Evolutionary conservation across 2,797 vertebrate species (phyloP), one percentile per base, ranked within the genome.

Genomic region (Lagorchestes hirsutus): DNA sequence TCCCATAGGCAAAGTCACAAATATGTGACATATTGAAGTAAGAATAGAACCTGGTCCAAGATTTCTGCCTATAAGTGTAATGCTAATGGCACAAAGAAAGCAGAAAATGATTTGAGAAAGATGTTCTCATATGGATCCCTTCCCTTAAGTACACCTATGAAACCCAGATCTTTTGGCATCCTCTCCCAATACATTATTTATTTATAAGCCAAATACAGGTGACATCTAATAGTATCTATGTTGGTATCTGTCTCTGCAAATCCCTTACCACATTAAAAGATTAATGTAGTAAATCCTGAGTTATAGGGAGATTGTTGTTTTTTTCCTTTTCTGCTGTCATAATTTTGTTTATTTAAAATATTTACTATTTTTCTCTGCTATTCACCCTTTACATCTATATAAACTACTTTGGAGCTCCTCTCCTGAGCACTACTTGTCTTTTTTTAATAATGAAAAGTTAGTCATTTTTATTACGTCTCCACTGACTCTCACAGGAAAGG

Each of bases 181-280:
- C 40, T 91, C 92, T 96, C 55, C 91, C 90, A 91, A 27, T 34
- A 74, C 50, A 24, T 92, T 96, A 96, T 97, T 97, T 96, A 93
- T 90, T 92, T 40, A 40, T 93, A 93, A 95, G 96, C 91, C 91
- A 96, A 94, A 74, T 74, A 46, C 96, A 95, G 94, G 92, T 0
- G 1, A 95, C 93, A 94, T 95, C 55, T 94, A 62, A 54, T 97
- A 97, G 93, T 97, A 96, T 97, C 96, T 98, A 6, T 95, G 97
- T 92, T 97, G 94, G 96, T 98, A 97, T 98, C 97, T 98, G 97
- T 98, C 98, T 97, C 92, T 96, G 93, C 96, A 98, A 98, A 98
- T 98, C 97, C 97, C 93, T 96, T 98, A 95, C 95, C 46, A 94
- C 97, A 97, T 98, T 98, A 98, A 98, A 98, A 98, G 97, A 98